Evolutionary conservation across 2,797 vertebrate genomes (phyloP), one percentile per base, ranked within the genome.

Genomic region (Setipinna tenuifilis): DNA sequence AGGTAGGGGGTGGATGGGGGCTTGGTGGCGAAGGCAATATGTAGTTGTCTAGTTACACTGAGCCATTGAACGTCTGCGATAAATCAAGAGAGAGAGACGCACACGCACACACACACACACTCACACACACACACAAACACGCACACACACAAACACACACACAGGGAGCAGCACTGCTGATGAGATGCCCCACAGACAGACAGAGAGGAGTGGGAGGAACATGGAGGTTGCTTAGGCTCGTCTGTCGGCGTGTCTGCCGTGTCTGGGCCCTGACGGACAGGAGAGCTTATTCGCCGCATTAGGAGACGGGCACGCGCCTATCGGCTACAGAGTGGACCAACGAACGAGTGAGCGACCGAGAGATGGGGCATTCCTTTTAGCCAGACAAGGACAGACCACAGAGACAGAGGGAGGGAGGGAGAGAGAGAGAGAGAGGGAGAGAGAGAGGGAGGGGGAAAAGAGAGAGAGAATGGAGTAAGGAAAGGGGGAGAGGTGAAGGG

Each of bases 261-360:
- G 62, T 65, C 23, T 65, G 25, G 62, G 25, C 23, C 23, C 62
- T 65, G 23, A 28, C 23, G 25, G 62, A 65, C 62, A 10, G 62
- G 62, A 25, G 62, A 65, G 62, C 23, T 65, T 65, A 65, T 65
- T 65, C 62, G 9, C 23, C 62, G 28, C 62, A 65, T 65, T 65
- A 65, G 28, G 62, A 65, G 10, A 12, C 9, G 28, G 9, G 23
- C 62, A n/a, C 10, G 9, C 2, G 62, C 2, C 62, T 65, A 25
- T 23, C 2, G 62, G 11, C 62, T 65, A 25, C 62, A 6, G 23
- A 25, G 0, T 23, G 58, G n/a, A n/a, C n/a, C 16, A 4, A 19
- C 58, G 54, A 3, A 14, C 41, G 44, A n/a, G 81, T 1, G 46
- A 50, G 48, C n/a, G n/a, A n/a, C n/a, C n/a, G 28, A 75, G 68